Base-by-base conservation (phyloP, 2,797 vertebrate species). In the Dromococcyx pavoninus region DNA sequence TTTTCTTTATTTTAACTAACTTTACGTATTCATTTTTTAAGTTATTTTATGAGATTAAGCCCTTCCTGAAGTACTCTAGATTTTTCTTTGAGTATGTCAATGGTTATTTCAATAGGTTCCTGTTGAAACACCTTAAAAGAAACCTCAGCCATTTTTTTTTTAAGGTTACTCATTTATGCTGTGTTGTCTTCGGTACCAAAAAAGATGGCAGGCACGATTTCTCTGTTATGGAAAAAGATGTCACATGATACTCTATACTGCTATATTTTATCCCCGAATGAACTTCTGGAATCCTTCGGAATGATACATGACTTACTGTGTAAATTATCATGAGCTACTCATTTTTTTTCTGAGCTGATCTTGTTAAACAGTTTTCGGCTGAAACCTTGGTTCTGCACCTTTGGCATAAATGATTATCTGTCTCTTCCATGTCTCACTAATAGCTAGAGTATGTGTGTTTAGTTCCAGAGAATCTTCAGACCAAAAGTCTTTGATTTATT, bases 211-310 rank as follows among this genome's bases (percentile, higher is more conserved):
- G 41, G 71, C 46, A n/a, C 62, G 60, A 89, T 24, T 67, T 74
- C 65, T 86, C 50, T 92, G 15, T 84, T 69, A 33, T 33, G 92
- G 50, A 86, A 74, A 84, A 54, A 71, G 41, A 43, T 77, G 41
- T 60, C 72, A 91, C 71, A 57, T 92, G 37, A 71, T 80, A 50
- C 50, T 95, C 73, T 54, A 5, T 78, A 50, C 2, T 17, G 33
- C 46, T 86, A 3, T 76, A 43, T 91, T 96, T 95, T 95, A 85
- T 90, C 60, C 51, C 37, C 69, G 61, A 61, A 50, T 72, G 76
- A 93, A 37, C 37, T 92, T 94, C 91, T 89, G 15, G 69, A 91
- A 88, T 86, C 53, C 46, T 88, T 93, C 78, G 61, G 57, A 89
- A 92, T 89, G 65, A 71, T 89, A 43, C 39, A 69, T 64, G 64